Evolutionary conservation across 2,797 vertebrate species (phyloP), one percentile per base, ranked within the genome.

Genomic region (Myoxocephalus aenaeus): DNA sequence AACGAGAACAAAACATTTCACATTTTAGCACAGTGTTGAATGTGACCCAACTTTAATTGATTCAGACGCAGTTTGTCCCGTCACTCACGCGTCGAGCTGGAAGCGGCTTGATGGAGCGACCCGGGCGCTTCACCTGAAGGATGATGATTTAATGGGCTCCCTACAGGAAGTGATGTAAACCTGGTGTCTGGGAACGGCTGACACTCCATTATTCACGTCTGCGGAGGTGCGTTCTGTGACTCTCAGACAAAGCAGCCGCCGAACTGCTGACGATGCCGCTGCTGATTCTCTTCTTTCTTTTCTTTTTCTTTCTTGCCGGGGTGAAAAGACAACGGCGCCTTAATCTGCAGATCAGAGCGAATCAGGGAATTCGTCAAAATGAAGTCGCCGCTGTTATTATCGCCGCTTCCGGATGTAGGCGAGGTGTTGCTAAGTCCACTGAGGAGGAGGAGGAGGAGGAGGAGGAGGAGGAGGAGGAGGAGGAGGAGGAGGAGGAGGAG

Each of bases 141-240:
- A 81, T 80, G 86, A 85, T 86, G 88, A 84, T 87, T 88, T 85
- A 89, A 90, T 82, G 77, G 67, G 81, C 83, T 64, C 84, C 81
- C 69, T 69, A 79, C 83, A 79, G 86, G 87, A 84, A 85, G 88
- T 85, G 62, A 91, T 86, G 84, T 82, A 87, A 91, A 89, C 80
- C 84, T 70, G 76, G 74, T 84, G 88, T 91, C 87, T 77, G 85
- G 75, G 79, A 87, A 88, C 67, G 79, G 85, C 80, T 89, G 84
- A 87, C 89, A 84, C 81, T 79, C 74, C 66, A 93, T 90, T 85
- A 81, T 86, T 92, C 84, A 89, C 66, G 72, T 86, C 72, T 74
- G 75, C 59, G 70, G 77, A 54, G 70, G 75, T 68, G 63, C 67
- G 20, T 62, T 48, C 77, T 61, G 64, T 72, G 85, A 87, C 82